Evolutionary conservation across 2,113 vertebrate genomes (phyloP).

Genomic region (Nycticryphes semicollaris): DNA sequence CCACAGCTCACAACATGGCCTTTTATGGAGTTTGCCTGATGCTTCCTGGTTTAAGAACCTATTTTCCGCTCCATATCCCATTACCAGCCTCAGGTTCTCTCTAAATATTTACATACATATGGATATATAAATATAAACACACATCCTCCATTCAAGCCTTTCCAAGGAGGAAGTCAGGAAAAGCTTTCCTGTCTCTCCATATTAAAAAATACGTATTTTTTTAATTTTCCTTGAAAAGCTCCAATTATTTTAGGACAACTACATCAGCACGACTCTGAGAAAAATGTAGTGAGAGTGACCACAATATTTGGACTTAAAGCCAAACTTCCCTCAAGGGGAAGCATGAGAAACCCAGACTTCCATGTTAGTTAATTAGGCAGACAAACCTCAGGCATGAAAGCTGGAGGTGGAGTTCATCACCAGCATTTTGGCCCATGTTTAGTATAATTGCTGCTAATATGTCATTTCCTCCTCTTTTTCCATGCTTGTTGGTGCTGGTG

Average conservation of each 20-base stretch:
- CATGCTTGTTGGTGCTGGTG: background rate
- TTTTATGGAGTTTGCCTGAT: background rate
- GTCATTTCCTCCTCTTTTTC: background rate
- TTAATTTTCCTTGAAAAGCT: background rate
- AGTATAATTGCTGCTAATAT: background rate
- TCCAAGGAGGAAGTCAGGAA: background rate
- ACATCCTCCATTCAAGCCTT: background rate
- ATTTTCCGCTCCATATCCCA: background rate
- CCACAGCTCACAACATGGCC: background rate
- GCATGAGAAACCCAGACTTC: background rate
- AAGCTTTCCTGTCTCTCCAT: background rate
- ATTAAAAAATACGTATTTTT: background rate
- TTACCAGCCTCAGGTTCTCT: background rate
- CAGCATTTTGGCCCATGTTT: background rate
- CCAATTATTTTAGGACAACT: background rate
- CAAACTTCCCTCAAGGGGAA: background rate
- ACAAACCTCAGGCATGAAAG: conserved; percentile 30
- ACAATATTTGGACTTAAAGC: conserved; percentile 9
- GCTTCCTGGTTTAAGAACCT: background rate
- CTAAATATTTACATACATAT: background rate
- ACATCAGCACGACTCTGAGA: background rate
- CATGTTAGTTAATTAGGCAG: conserved; percentile 23
- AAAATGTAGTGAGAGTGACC: background rate
- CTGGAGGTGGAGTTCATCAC: background rate
- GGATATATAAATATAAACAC: background rate